These are phyloP conservation scores for Volucella inflata DNA, from an alignment of 2,888 invertebrate species.

Conservation along the genomic window DNA sequence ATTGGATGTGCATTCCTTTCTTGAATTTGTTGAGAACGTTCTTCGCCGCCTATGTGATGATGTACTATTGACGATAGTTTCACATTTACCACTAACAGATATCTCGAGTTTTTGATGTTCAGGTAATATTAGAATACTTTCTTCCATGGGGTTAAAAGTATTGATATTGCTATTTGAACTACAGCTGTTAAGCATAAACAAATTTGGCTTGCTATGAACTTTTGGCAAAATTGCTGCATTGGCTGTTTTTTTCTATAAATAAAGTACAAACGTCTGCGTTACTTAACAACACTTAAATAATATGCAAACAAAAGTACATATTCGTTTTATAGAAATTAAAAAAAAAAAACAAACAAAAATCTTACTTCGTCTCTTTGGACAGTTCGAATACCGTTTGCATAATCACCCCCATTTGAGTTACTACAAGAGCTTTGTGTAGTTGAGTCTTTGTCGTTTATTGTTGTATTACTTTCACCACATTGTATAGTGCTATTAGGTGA, in stretches of 20 bases:
- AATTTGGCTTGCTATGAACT: slow-evolving; percentile 80
- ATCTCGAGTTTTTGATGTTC: slow-evolving; percentile 81
- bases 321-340: background rate
- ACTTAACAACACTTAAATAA: background rate
- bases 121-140: slow-evolving; percentile 81
- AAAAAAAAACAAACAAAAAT: background rate
- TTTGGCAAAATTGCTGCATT: slow-evolving; percentile 81
- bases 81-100: slow-evolving; percentile 79
- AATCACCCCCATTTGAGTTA: slow-evolving; percentile 52
- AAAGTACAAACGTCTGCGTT: slow-evolving; percentile 3
- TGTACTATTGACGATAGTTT: slow-evolving; percentile 77
- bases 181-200: slow-evolving; percentile 71
- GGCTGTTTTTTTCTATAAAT: slow-evolving; percentile 58
- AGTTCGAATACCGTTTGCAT: slow-evolving; percentile 50
- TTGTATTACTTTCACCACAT: slow-evolving; percentile 10
- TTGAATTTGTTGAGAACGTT: slow-evolving; percentile 81
- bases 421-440: slow-evolving; percentile 41
- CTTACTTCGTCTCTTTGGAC: slow-evolving; percentile 66
- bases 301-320: background rate
- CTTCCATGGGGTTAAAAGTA: slow-evolving; percentile 78
- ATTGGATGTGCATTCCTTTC: slow-evolving; percentile 78
- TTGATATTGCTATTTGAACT: slow-evolving; percentile 69
- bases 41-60: slow-evolving; percentile 79
- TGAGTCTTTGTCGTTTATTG: slow-evolving; percentile 52
- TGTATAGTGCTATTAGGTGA: slow-evolving; percentile 38